phyloP scores from a whole-genome alignment of 2,113 vertebrate genomes.

The Osmerus eperlanus region DNA sequence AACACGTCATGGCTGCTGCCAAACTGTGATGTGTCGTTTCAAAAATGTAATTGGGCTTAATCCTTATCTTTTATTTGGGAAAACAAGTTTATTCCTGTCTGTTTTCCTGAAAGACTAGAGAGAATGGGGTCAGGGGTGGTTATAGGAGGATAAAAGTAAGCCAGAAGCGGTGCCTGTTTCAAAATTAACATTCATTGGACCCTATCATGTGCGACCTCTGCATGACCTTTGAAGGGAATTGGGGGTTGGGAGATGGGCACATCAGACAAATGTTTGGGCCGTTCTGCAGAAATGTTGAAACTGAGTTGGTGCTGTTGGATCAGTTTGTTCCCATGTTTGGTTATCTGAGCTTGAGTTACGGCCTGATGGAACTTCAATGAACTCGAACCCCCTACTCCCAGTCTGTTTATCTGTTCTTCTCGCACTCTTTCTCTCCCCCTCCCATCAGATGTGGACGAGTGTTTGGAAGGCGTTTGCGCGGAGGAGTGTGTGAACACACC shows the following conservation, averaged over 20 bases:
- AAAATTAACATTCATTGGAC: too few relatives aligned
- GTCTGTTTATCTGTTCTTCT: neutral
- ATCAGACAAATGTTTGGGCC: neutral
- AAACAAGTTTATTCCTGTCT: too few relatives aligned
- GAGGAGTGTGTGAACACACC: conserved; percentile 87
- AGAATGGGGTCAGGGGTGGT: too few relatives aligned
- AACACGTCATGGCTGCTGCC: too few relatives aligned
- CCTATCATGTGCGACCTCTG: conserved; percentile 6
- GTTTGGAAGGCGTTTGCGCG: conserved; percentile 78
- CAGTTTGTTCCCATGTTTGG: neutral
- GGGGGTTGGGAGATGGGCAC: neutral
- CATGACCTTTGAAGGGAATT: conserved; percentile 58
- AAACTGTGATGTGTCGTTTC: too few relatives aligned
- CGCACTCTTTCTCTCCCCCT: neutral
- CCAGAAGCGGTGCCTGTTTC: too few relatives aligned
- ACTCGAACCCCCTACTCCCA: neutral
- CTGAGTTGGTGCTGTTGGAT: conserved; percentile 25
- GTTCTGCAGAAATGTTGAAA: neutral
- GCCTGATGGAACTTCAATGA: neutral
- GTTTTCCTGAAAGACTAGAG: too few relatives aligned
- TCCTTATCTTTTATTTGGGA: too few relatives aligned
- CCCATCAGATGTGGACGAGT: conserved; percentile 89
- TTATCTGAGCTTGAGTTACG: neutral
- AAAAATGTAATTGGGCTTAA: too few relatives aligned
- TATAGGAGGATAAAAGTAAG: too few relatives aligned